phyloP scores from a whole-genome alignment of 2,888 invertebrate genomes.

The Pollenia griseotomentosa region DNA sequence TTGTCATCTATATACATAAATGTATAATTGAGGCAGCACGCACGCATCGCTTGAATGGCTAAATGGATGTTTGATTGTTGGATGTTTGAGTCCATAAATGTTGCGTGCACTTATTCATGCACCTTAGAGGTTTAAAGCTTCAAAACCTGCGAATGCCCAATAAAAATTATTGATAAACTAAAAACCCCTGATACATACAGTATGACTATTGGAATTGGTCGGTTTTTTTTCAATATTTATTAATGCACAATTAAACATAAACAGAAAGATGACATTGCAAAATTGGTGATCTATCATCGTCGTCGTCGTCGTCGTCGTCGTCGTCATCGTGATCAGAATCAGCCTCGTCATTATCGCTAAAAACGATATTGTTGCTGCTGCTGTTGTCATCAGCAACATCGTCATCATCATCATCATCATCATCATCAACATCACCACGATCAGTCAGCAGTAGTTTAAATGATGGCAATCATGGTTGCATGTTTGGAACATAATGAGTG shows the following conservation, averaged over 20 bases:
- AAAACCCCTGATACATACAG: not conserved
- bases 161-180: slow-evolving; percentile 56
- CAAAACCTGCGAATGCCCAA: slow-evolving; percentile 26
- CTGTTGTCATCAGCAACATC: slow-evolving; percentile 1
- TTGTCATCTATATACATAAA: slow-evolving; percentile 68
- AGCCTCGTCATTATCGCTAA: slow-evolving; percentile 16
- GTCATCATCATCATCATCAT: slow-evolving; percentile 25
- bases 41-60: slow-evolving; percentile 32
- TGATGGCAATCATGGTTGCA: slow-evolving; percentile 56
- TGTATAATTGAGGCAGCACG: slow-evolving; percentile 68
- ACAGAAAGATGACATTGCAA: slow-evolving; percentile 61
- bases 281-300: slow-evolving; percentile 64
- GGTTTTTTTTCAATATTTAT: slow-evolving; percentile 34
- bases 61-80: not conserved
- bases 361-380: not conserved
- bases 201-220: slow-evolving; percentile 33
- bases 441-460: not conserved
- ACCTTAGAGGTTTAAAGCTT: slow-evolving; percentile 44
- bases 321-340: slow-evolving; percentile 27
- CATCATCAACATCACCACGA: slow-evolving; percentile 2
- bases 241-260: slow-evolving; percentile 62
- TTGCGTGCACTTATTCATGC: slow-evolving; percentile 42
- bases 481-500: slow-evolving; percentile 69
- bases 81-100: slow-evolving; percentile 19
- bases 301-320: slow-evolving; percentile 25